phyloP scores from a whole-genome alignment of 2,797 vertebrate species.

The Oceanodroma leucorhoa region DNA sequence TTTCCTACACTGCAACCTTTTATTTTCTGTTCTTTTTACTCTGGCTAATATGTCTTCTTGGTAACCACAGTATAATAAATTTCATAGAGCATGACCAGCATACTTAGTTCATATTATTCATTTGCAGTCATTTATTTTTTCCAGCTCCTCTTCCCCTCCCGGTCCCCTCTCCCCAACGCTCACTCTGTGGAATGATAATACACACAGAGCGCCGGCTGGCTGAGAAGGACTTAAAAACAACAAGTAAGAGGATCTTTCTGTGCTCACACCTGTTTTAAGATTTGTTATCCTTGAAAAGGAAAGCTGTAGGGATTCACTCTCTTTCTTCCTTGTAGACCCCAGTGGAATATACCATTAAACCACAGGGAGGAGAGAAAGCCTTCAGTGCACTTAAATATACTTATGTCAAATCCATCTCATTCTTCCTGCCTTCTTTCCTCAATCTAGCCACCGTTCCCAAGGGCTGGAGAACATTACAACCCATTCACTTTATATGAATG shows the following conservation, averaged over 20 bases:
- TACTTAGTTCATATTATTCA: constrained; percentile 76
- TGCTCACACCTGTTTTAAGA: constrained; percentile 92
- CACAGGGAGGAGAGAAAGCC: constrained; percentile 88
- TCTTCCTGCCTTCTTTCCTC: constrained; percentile 91
- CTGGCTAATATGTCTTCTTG: constrained; percentile 61
- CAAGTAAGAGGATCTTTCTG: constrained; percentile 69
- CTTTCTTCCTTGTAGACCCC: constrained; percentile 89
- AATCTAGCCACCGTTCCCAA: constrained; percentile 86
- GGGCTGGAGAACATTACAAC: constrained; percentile 92
- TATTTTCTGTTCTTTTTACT: constrained; percentile 66
- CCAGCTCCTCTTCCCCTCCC: constrained; percentile 42
- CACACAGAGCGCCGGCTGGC: constrained; percentile 12
- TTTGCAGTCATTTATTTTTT: constrained; percentile 65
- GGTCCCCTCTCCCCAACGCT: neutral
- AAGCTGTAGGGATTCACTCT: constrained; percentile 88
- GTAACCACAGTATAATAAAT: constrained; percentile 75
- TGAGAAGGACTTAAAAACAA: constrained; percentile 62
- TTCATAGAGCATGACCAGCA: constrained; percentile 69
- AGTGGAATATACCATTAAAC: constrained; percentile 91
- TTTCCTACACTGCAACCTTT: constrained; percentile 60
- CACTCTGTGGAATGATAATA: constrained; percentile 67
- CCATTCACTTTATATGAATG: constrained; percentile 93
- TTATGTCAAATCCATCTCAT: constrained; percentile 97
- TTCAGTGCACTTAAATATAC: constrained; percentile 89
- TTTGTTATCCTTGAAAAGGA: constrained; percentile 88